Percentiles rank a stretch among this genome's conserved stretches.
Evolutionary conservation across 2,797 vertebrate species (phyloP).

Genomic region (Lates japonicus): DNA sequence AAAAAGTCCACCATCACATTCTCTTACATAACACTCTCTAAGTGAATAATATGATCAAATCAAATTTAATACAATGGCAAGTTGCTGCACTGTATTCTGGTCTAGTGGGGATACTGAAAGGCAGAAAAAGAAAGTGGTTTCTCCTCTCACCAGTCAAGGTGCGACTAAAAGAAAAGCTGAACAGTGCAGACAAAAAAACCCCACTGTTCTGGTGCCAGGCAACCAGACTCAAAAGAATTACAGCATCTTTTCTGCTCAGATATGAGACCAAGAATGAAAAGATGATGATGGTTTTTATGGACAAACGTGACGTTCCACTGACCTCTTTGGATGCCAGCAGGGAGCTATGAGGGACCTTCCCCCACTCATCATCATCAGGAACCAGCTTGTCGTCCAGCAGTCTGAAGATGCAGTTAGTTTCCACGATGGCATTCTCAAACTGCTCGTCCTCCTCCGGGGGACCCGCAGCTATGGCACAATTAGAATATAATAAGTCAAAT

Average conservation of each 20-base stretch:
- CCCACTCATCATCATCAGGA: slow-evolving; percentile 98
- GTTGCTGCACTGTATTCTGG: background rate
- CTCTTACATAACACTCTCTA: background rate
- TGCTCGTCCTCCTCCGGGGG: slow-evolving; percentile 95
- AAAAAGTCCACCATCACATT: background rate
- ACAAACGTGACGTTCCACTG: background rate
- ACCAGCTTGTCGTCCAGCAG: slow-evolving; percentile 95
- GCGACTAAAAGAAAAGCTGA: background rate
- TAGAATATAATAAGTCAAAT: background rate
- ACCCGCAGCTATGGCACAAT: slow-evolving; percentile 86
- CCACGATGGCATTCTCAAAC: slow-evolving; percentile 95
- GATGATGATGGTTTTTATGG: too few relatives aligned
- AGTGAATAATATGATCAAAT: background rate
- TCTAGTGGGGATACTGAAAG: background rate
- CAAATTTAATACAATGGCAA: background rate
- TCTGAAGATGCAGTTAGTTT: slow-evolving; percentile 99
- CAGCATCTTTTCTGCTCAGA: background rate
- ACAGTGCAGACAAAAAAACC: background rate
- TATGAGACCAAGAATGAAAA: background rate
- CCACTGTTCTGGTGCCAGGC: background rate
- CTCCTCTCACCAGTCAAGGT: background rate
- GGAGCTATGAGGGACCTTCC: slow-evolving; percentile 92
- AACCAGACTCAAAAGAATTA: background rate
- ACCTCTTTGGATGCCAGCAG: slow-evolving; percentile 94
- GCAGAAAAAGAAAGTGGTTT: background rate